phyloP scores from a whole-genome alignment of 2,113 vertebrate species.

The Macroglossus sobrinus region DNA sequence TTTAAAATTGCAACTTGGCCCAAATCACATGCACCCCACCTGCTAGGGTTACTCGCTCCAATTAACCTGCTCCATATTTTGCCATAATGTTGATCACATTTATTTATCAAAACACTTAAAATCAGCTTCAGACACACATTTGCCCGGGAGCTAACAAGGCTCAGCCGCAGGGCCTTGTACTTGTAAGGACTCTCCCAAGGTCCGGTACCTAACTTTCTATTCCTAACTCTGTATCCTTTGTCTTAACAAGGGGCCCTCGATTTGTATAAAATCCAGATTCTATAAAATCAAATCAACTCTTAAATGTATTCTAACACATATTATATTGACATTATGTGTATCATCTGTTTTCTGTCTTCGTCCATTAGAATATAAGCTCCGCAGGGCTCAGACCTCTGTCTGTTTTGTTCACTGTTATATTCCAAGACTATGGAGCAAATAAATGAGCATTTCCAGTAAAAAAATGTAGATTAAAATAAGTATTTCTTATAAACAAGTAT shows the following conservation, averaged over 20 bases:
- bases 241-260: not conserved
- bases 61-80: not conserved
- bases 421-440: not conserved
- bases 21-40: not conserved
- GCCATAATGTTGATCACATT: not conserved
- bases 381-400: not conserved
- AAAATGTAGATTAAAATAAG: not conserved
- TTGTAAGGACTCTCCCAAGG: not conserved
- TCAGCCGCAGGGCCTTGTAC: not conserved
- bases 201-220: not conserved
- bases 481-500: not conserved
- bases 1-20: not conserved
- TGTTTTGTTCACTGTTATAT: not conserved
- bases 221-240: not conserved
- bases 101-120: not conserved
- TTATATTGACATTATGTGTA: not conserved
- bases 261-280: not conserved
- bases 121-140: not conserved
- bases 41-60: not conserved
- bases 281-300: not conserved
- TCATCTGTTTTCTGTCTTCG: not conserved
- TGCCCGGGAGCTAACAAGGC: not conserved
- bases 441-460: not conserved
- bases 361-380: not conserved
- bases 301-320: not conserved